Evolutionary conservation across 2,888 invertebrate species (phyloP).

Genomic region (Latrodectus elegans): DNA sequence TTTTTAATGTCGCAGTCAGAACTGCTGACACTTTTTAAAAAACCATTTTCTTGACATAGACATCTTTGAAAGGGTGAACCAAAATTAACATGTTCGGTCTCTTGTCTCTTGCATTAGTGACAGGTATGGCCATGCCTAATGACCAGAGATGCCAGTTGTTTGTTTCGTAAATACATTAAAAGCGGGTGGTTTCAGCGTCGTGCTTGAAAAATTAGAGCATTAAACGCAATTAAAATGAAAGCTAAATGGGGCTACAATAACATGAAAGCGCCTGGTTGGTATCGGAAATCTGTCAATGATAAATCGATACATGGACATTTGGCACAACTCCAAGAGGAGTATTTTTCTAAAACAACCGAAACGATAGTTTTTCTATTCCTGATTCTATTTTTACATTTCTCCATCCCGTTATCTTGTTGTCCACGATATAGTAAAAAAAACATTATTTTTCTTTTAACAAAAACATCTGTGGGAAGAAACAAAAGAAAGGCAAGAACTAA

Average conservation of each 20-base stretch:
- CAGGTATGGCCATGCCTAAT: too few relatives aligned
- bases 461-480: not conserved
- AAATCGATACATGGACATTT: constrained; percentile 52
- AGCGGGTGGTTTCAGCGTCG: too few relatives aligned
- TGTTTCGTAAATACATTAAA: too few relatives aligned
- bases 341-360: not conserved
- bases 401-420: not conserved
- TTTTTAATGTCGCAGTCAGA: too few relatives aligned
- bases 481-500: too few relatives aligned
- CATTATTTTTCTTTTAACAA: not conserved
- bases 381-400: not conserved
- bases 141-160: too few relatives aligned
- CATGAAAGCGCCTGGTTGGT: constrained; percentile 22
- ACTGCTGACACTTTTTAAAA: too few relatives aligned
- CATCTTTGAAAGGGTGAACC: too few relatives aligned
- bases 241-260: constrained; percentile 26
- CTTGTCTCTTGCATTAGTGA: too few relatives aligned
- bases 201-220: not conserved
- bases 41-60: too few relatives aligned
- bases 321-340: constrained; percentile 28
- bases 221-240: not conserved
- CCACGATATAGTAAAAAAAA: not conserved
- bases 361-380: constrained; percentile 23
- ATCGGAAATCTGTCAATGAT: constrained; percentile 60
- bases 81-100: too few relatives aligned